Evolutionary conservation across 2,888 invertebrate species (phyloP).

Genomic region (Norana najaformis): DNA sequence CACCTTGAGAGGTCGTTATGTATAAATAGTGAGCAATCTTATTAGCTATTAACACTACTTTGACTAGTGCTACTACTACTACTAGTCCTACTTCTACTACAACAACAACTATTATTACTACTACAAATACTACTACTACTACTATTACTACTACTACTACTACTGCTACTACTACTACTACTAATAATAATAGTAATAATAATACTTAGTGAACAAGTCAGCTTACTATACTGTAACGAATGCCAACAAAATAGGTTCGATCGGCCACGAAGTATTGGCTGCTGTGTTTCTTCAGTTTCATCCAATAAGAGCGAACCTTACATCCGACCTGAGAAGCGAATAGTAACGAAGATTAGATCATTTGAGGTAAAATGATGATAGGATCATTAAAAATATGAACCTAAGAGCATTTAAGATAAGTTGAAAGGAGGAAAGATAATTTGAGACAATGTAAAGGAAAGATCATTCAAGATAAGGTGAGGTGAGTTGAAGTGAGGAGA

Average conservation of each 20-base stretch:
- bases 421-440: too few species aligned
- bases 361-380: neutral
- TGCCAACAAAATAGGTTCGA: neutral
- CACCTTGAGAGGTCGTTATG: too few species aligned
- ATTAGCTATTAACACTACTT: neutral
- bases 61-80: neutral
- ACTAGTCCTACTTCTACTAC: neutral
- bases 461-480: too few species aligned
- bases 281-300: neutral
- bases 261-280: neutral
- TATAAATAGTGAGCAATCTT: neutral
- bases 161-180: too few species aligned
- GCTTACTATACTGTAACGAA: conserved; percentile 18
- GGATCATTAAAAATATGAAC: neutral
- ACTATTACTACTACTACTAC: neutral
- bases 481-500: too few species aligned
- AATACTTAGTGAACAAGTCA: neutral
- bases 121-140: neutral
- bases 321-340: neutral
- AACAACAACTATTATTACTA: neutral
- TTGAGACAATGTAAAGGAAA: too few species aligned
- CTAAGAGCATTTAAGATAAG: neutral
- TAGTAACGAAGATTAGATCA: neutral
- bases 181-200: too few species aligned
- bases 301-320: neutral